A percentile compares a stretch with the other conserved stretches of the same genome.
phyloP scores from a whole-genome alignment of 2,797 vertebrate species.

The Alca torda region DNA sequence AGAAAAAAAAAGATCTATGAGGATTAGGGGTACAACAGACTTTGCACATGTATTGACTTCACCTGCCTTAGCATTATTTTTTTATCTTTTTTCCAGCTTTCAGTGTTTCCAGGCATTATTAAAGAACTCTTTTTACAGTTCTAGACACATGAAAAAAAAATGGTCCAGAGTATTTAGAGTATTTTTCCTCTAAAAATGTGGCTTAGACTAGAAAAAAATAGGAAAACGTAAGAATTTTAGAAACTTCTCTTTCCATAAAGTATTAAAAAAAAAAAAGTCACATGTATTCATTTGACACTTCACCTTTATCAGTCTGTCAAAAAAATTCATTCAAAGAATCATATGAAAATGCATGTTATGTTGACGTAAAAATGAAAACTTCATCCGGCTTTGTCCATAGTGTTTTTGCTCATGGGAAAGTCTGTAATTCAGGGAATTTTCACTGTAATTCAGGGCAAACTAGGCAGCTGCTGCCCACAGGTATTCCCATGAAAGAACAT shows the following conservation, averaged over 20 bases:
- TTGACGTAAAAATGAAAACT: not conserved
- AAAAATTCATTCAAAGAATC: not conserved
- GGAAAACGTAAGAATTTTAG: not conserved
- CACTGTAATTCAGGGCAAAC: not conserved
- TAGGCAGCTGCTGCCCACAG: not conserved
- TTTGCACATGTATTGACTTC: not conserved
- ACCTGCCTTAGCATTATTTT: not conserved
- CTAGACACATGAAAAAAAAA: not conserved
- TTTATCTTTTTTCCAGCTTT: not conserved
- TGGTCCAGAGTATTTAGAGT: not conserved
- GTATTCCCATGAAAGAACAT: not conserved
- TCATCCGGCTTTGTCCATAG: not conserved
- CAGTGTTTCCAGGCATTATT: not conserved
- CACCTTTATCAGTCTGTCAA: accelerated
- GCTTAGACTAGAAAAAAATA: not conserved
- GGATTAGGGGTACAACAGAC: not conserved
- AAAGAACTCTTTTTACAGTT: not conserved
- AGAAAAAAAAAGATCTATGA: not conserved
- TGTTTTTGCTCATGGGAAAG: not conserved
- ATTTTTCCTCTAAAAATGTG: not conserved
- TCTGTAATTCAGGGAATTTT: not conserved
- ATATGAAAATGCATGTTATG: not conserved
- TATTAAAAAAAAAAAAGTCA: not conserved
- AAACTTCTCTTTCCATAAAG: not conserved
- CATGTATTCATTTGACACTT: not conserved